Evolutionary conservation across 1,140 invertebrate genomes (phyloP).

Genomic region (Formica exsecta): DNA sequence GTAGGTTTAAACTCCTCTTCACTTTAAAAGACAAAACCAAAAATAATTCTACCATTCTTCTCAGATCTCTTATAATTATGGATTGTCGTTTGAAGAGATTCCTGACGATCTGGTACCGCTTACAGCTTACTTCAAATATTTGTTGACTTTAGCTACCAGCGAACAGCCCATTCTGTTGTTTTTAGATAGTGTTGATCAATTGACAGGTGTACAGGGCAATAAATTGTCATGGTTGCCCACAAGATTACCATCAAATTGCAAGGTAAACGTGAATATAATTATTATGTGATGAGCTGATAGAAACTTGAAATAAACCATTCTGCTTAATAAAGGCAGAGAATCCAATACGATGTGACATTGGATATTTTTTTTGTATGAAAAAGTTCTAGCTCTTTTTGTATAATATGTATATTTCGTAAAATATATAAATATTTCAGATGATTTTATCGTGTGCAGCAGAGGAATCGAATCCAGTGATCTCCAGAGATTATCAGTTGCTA

Average conservation of each 20-base stretch:
- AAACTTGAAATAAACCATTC: too few relatives aligned
- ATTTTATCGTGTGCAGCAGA: conserved; percentile 96
- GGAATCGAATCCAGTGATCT: conserved; percentile 94
- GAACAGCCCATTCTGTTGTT: conserved; percentile 95
- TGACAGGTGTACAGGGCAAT: conserved; percentile 97
- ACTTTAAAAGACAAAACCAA: not conserved
- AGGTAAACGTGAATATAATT: conserved; percentile 88
- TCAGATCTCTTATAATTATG: conserved; percentile 98
- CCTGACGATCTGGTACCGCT: conserved; percentile 98
- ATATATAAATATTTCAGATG: conserved; percentile 88
- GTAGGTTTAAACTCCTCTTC: not conserved
- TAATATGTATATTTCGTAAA: not conserved
- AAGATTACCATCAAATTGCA: conserved; percentile 95
- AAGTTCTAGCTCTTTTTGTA: not conserved
- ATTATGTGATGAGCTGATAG: not conserved
- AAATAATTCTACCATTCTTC: conserved; percentile 67
- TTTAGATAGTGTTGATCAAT: conserved; percentile 97
- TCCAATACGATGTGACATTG: not conserved
- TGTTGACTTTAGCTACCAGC: conserved; percentile 93
- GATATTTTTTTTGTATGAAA: not conserved
- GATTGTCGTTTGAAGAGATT: conserved; percentile 96
- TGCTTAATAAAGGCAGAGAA: too few relatives aligned
- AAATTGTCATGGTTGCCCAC: conserved; percentile 99
- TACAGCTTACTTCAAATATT: conserved; percentile 97
- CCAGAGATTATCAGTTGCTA: conserved; percentile 94